Conservation (phyloP, 2,113 vertebrate genomes). For the Ardeotis arabs region DNA sequence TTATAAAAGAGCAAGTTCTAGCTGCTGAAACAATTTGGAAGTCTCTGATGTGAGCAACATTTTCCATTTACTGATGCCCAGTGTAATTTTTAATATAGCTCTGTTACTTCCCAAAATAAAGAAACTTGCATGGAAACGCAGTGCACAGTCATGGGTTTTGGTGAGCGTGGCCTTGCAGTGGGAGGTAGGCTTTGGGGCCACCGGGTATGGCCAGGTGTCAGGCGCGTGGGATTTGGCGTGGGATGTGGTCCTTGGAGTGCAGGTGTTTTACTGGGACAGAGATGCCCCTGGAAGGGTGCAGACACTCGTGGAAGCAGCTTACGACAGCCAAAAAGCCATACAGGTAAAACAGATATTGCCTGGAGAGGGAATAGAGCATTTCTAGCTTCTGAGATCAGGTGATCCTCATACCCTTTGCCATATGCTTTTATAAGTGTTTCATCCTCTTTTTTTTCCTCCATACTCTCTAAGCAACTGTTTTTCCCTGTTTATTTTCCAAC, state of each 20-base stretch:
- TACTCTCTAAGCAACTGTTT: background rate
- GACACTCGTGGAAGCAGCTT: background rate
- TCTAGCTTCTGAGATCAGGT: background rate
- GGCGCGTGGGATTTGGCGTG: background rate
- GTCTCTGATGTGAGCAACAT: background rate
- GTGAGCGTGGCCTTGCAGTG: background rate
- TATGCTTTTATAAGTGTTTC: background rate
- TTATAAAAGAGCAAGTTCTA: background rate
- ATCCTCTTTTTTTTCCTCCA: background rate
- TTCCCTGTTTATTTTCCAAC: background rate
- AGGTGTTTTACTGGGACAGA: background rate
- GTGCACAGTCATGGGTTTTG: background rate
- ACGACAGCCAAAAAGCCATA: background rate
- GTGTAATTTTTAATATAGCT: background rate
- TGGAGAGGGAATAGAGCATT: background rate
- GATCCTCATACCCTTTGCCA: background rate
- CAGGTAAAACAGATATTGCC: fast-evolving
- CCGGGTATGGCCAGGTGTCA: background rate
- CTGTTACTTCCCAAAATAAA: background rate
- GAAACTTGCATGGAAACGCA: background rate
- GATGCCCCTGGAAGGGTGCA: background rate
- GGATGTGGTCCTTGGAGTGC: background rate
- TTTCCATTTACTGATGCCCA: background rate
- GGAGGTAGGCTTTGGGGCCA: background rate
- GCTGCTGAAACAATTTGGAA: background rate